A percentile compares a stretch with the other conserved stretches of the same genome.
phyloP scores from a whole-genome alignment of 2,888 invertebrate species.

The Apamea monoglypha region DNA sequence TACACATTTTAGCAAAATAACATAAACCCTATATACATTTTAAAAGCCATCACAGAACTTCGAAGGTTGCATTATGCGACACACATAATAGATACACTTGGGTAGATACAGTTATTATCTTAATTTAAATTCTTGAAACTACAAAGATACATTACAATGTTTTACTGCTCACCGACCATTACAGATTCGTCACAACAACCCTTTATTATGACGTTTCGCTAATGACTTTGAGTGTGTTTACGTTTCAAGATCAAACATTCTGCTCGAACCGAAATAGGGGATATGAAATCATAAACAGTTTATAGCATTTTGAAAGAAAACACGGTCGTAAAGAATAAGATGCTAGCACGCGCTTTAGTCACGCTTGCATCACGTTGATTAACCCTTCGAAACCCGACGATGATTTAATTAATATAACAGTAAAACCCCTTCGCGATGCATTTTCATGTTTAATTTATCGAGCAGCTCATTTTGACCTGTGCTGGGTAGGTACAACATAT shows the following conservation, averaged over 20 bases:
- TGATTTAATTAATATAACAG: slow-evolving; percentile 4
- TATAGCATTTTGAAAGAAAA: slow-evolving; percentile 72
- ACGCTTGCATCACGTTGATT: slow-evolving; percentile 70
- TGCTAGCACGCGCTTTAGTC: slow-evolving; percentile 67
- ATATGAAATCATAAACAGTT: slow-evolving; percentile 67
- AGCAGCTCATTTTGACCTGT: neutral
- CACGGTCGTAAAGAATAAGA: slow-evolving; percentile 74
- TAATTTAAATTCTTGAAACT: slow-evolving; percentile 53
- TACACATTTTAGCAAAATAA: neutral
- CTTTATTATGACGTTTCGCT: slow-evolving; percentile 69
- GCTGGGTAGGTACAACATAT: neutral
- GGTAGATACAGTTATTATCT: slow-evolving; percentile 31
- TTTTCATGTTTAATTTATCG: neutral
- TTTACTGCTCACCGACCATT: slow-evolving; percentile 57
- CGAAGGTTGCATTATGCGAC: neutral
- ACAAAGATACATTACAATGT: slow-evolving; percentile 57
- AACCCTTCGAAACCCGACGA: slow-evolving; percentile 53
- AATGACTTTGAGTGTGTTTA: slow-evolving; percentile 67
- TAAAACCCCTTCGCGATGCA: neutral
- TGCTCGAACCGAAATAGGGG: slow-evolving; percentile 63
- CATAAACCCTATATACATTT: neutral
- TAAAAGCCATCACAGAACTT: neutral
- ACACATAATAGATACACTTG: slow-evolving; percentile 9
- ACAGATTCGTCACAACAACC: slow-evolving; percentile 68
- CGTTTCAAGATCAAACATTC: slow-evolving; percentile 67